Evolutionary conservation across 2,888 invertebrate species (phyloP), one percentile per base, ranked within the genome.

Genomic region (Xiphydria camelus): DNA sequence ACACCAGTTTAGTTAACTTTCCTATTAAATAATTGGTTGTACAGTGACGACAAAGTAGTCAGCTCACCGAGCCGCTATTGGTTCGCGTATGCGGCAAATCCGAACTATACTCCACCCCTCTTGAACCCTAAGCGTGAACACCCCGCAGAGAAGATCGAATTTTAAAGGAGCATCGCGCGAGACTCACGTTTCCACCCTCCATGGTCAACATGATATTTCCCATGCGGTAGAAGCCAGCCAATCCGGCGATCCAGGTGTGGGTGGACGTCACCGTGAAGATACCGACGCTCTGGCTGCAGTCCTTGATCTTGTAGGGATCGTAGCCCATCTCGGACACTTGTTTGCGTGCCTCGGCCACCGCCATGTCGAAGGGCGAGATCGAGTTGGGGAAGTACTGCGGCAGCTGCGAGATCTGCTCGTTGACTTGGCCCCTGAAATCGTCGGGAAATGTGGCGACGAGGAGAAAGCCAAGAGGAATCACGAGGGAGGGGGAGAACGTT

Each of bases 301-400:
- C 86, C 3, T 85, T 82, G 6, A 93, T 70, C 65, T 80, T 79
- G 56, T 84, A 88, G 0, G 94, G 94, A 75, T 94, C 94, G 62
- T 83, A 83, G 2, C 85, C 80, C 75, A 81, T 79, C 15, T 78
- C 70, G 1, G 82, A 76, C 1, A 93, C 86, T 64, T 85, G 82
- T 57, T 85, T 86, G 6, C 91, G 80, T 0, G 83, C 82, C 64
- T 89, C 87, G 0, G 88, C 84, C 26, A 94, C 82, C 2, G 88
- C 84, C 82, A 90, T 88, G 66, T 94, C 93, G 46, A 92, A 78
- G 0, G 92, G 92, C 9, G 91, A 87, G 59, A 92, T 88, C 0
- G 91, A 91, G 70, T 91, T 91, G 0, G 91, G 90, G 62, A 92
- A 87, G 45, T 83, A 84, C 62, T 88, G 85, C 9, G 88, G 83